phyloP scores from a whole-genome alignment of 2,888 invertebrate species.

The Epicampocera succincta region DNA sequence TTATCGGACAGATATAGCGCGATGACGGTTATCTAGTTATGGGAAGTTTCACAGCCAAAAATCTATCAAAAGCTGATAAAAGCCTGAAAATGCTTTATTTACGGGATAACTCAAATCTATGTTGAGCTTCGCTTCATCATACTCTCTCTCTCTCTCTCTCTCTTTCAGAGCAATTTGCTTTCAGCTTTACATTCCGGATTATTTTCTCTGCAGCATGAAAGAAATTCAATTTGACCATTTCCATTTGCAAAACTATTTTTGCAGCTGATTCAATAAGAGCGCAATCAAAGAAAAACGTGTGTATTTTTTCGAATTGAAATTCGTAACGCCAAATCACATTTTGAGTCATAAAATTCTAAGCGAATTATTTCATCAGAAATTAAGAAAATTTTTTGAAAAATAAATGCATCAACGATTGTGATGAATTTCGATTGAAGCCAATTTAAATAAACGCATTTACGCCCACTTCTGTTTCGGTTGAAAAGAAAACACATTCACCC shows the following conservation, averaged over 20 bases:
- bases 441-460: constrained; percentile 53
- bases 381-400: constrained; percentile 15
- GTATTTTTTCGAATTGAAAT: not conserved
- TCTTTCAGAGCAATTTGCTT: too few species aligned
- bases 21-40: too few species aligned
- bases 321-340: constrained; percentile 29
- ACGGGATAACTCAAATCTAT: too few species aligned
- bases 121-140: too few species aligned
- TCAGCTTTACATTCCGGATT: too few species aligned
- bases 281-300: not conserved
- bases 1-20: too few species aligned
- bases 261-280: not conserved
- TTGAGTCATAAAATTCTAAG: constrained; percentile 25
- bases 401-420: constrained; percentile 44
- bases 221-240: too few species aligned
- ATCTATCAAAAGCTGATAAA: too few species aligned
- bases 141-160: too few species aligned
- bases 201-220: too few species aligned
- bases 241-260: not conserved
- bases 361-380: constrained; percentile 36
- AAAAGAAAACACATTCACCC: not conserved
- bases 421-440: constrained; percentile 52
- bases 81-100: too few species aligned
- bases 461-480: constrained; percentile 34
- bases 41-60: too few species aligned